A percentile compares a stretch with the other conserved stretches of the same genome.
phyloP scores from a whole-genome alignment of 2,888 invertebrate species.

The Syrphus vitripennis region DNA sequence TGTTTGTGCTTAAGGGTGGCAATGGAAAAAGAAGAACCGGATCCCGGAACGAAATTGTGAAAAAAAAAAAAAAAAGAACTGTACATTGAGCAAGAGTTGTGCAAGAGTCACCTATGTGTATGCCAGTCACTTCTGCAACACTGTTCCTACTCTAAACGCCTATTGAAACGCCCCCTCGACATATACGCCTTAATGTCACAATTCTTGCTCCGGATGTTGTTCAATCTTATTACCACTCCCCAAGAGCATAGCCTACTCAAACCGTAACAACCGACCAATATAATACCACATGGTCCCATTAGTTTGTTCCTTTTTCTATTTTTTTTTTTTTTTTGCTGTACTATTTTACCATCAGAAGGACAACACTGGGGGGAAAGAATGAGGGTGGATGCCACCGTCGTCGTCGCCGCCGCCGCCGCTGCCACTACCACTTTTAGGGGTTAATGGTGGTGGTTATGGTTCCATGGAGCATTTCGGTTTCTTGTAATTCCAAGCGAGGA shows the following conservation, averaged over 20 bases:
- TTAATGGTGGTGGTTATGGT: constrained; percentile 54
- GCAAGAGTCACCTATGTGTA: constrained; percentile 48
- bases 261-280: constrained; percentile 34
- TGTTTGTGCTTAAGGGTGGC: constrained; percentile 1
- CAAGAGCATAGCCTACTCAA: constrained; percentile 37
- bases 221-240: constrained; percentile 71
- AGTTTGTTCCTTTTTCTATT: constrained; percentile 12
- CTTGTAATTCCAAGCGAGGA: constrained; percentile 70
- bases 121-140: constrained; percentile 7
- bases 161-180: constrained; percentile 27
- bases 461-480: constrained; percentile 61
- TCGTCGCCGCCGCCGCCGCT: too few species aligned
- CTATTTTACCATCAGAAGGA: neutral
- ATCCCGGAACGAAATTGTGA: constrained; percentile 53
- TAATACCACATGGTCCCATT: constrained; percentile 67
- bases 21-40: neutral
- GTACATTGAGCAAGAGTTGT: neutral
- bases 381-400: neutral
- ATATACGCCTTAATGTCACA: constrained; percentile 53
- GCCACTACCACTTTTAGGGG: constrained; percentile 7
- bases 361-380: too few species aligned
- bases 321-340: neutral
- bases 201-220: constrained; percentile 69
- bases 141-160: constrained; percentile 1
- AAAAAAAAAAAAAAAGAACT: constrained; percentile 3